Base-by-base conservation (phyloP, 2,888 invertebrate species). In the Crocallis elinguaria region DNA sequence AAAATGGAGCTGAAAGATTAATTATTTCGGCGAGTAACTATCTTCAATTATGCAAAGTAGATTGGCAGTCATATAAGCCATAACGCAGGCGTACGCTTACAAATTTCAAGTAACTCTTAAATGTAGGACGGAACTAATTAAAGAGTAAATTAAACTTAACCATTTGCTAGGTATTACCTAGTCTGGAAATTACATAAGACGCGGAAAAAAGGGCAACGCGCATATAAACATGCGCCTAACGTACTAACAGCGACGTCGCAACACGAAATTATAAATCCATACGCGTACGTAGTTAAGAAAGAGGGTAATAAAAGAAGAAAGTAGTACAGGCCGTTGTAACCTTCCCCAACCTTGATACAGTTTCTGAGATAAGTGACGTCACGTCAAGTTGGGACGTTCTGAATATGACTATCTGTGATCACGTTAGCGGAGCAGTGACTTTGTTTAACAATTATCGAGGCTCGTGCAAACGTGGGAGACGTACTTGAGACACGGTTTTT, bases 381-480 rank as follows among this genome's bases (percentile, higher is more conserved):
- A 64, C 48, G 29, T 13, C n/a, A 41, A 21, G 17, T 37, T 51
- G 49, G 45, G 42, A 52, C 30, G 55, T 49, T 64, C 64, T 54
- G 58, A 64, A 64, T 65, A 54, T 44, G 52, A 11, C 41, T 65
- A 57, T 64, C 51, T 41, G 62, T 70, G 63, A 72, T 72, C 54
- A 56, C 50, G 60, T 71, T 73, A 67, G 68, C 62, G 48, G 53
- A 49, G 50, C 48, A 55, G 57, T 70, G 74, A 71, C 78, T 76
- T 77, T 66, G 73, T 67, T 57, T 36, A 53, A 50, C 62, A 71
- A 75, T 79, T 74, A 78, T 72, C 75, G 69, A 65, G 45, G 52
- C 46, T 57, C 62, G 53, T 64, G 64, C 63, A 69, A 65, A 62
- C 68, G 65, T 67, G 68, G 63, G 69, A 65, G 49, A 49, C 43